These are phyloP conservation scores for Pleuronectes platessa DNA, from an alignment of 2,113 vertebrate species.

Conservation along the genomic window DNA sequence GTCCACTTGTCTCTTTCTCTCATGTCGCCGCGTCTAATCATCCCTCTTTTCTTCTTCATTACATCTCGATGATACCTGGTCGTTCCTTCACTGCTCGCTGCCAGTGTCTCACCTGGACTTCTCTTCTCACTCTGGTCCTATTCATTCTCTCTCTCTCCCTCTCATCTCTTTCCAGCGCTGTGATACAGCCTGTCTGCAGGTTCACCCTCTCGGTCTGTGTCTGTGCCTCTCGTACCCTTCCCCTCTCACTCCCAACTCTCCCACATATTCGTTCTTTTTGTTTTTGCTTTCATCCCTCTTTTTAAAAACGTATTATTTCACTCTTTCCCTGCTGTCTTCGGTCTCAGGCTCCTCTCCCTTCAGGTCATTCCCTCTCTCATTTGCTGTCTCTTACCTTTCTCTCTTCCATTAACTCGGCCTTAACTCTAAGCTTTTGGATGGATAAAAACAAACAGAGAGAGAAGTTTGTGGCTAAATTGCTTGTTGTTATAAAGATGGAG, in stretches of 20 bases:
- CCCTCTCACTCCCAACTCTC: conserved; percentile 5
- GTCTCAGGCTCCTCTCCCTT: neutral
- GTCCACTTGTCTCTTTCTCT: conserved; percentile 25
- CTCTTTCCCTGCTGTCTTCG: neutral
- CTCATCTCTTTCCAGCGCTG: conserved; percentile 33
- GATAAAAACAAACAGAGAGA: neutral
- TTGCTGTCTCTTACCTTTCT: conserved; percentile 2
- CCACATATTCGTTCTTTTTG: conserved; percentile 9
- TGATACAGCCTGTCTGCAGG: conserved; percentile 47
- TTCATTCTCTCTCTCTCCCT: conserved; percentile 11
- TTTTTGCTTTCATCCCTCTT: conserved; percentile 11
- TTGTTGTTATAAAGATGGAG: neutral
- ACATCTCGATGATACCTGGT: conserved; percentile 49
- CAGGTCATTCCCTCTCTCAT: neutral
- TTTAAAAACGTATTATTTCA: neutral
- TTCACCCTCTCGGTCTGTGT: conserved; percentile 34
- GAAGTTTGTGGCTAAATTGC: neutral
- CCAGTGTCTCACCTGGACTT: conserved; percentile 6
- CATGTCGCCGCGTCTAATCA: conserved; percentile 38
- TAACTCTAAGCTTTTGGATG: neutral
- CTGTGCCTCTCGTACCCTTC: conserved; percentile 16
- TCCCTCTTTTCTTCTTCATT: conserved; percentile 40
- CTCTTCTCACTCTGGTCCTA: conserved; percentile 25
- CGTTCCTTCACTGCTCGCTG: neutral
- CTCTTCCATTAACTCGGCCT: neutral